phyloP scores from a whole-genome alignment of 2,113 vertebrate genomes.

The Epinephelus moara region DNA sequence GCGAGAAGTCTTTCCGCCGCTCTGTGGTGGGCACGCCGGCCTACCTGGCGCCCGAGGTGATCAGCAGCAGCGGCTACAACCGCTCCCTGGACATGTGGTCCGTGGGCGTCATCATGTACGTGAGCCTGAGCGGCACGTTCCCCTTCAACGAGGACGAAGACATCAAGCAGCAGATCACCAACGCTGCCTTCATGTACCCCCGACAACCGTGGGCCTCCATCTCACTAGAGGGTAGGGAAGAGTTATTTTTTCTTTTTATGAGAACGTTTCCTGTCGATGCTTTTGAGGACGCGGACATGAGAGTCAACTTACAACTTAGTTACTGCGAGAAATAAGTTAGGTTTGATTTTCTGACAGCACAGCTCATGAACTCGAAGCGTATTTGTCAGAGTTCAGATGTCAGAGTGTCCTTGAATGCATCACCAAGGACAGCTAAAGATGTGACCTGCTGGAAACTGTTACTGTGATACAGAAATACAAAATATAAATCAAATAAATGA shows the following conservation, averaged over 20 bases:
- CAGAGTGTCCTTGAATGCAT: no score
- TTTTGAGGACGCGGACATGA: no score
- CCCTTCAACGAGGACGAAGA: constrained; percentile 88
- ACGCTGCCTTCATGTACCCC: constrained; percentile 86
- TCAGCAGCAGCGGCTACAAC: constrained; percentile 83
- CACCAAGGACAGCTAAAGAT: background rate
- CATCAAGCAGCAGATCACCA: constrained; percentile 86
- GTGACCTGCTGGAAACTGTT: background rate
- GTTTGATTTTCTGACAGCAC: background rate
- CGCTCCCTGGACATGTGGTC: constrained; percentile 87
- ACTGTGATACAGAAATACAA: no score
- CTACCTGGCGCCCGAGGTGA: constrained; percentile 86
- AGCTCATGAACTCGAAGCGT: background rate
- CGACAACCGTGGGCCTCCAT: constrained; percentile 78
- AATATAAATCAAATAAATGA: background rate
- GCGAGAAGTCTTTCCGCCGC: constrained; percentile 85
- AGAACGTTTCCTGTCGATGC: background rate
- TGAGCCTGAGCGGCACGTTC: constrained; percentile 86
- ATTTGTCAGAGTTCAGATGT: background rate
- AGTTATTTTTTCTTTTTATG: background rate
- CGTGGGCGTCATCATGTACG: constrained; percentile 83
- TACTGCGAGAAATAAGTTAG: no score
- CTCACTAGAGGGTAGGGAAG: constrained; percentile 76
- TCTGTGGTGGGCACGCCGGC: constrained; percentile 86
- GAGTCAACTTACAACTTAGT: background rate